Evolutionary conservation across 2,797 vertebrate genomes (phyloP), one percentile per base, ranked within the genome.

Genomic region (Eulemur albifrons): DNA sequence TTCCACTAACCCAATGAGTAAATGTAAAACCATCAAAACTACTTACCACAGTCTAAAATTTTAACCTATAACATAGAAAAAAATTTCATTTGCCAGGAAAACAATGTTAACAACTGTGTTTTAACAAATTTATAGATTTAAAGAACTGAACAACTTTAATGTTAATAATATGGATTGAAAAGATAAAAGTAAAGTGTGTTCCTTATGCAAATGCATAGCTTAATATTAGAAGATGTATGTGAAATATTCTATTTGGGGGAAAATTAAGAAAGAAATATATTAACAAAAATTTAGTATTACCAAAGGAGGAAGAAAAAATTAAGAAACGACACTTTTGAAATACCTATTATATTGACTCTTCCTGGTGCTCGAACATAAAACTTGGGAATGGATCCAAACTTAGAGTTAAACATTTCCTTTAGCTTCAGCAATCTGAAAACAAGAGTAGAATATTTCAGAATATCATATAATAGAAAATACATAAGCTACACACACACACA

Each of bases 331-430:
- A 95, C 23, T 93, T 88, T 76, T 27, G 25, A 89, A 96, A 98
- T 99, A 99, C 99, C 99, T 99, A 99, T 99, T 97, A 99, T 98
- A 97, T 99, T 99, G 90, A 99, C 99, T 97, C 99, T 99, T 97
- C 99, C 99, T 67, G 99, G 99, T 93, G 99, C 99, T 98, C 98
- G 99, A 97, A 99, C 99, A 97, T 99, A 99, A 98, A 99, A 99
- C 45, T 98, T 98, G 86, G 99, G 99, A 95, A 97, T 45, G 0
- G 99, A 98, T 97, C 99, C 99, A 99, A 99, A 99, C 97, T 99
- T 99, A 67, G 98, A 97, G 85, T 98, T 98, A 98, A 99, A 99
- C 25, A 97, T 97, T 59, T 99, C 99, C 98, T 99, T 99, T 96
- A 99, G 94, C 94, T 99, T 99, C 98, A 99, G 98, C 94, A 99